Conservation (phyloP, 2,888 invertebrate genomes). For the Lasioglossum oenotherae region DNA sequence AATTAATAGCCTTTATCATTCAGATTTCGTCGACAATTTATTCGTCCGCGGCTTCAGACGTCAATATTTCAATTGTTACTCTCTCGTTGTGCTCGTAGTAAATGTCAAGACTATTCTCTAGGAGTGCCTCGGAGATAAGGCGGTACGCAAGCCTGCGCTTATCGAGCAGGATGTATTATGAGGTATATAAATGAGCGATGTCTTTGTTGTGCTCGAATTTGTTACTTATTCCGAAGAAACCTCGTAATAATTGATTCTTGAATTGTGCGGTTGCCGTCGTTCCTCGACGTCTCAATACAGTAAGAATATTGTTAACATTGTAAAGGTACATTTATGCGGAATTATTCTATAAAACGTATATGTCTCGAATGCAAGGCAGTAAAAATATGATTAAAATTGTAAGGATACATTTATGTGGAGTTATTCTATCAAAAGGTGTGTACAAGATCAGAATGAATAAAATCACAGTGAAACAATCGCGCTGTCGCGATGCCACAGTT, state of each 20-base stretch:
- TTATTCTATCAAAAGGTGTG: no score
- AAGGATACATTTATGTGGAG: not conserved
- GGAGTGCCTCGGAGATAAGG: not conserved
- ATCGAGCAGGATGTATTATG: not conserved
- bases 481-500: not conserved
- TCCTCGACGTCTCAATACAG: not conserved
- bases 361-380: no score
- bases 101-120: not conserved
- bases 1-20: constrained; percentile 59
- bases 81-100: not conserved
- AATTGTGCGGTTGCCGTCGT: not conserved
- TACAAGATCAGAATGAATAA: not conserved
- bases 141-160: not conserved
- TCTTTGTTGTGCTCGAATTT: not conserved
- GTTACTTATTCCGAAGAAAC: not conserved
- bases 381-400: not conserved
- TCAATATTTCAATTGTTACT: constrained; percentile 5
- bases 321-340: no score
- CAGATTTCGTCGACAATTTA: constrained; percentile 10
- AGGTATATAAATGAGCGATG: not conserved
- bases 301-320: no score
- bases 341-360: no score
- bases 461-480: not conserved
- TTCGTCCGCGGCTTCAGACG: not conserved
- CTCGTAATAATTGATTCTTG: not conserved